Evolutionary conservation across 2,888 invertebrate genomes (phyloP), one percentile per base, ranked within the genome.

Genomic region (Macrophya annulata): DNA sequence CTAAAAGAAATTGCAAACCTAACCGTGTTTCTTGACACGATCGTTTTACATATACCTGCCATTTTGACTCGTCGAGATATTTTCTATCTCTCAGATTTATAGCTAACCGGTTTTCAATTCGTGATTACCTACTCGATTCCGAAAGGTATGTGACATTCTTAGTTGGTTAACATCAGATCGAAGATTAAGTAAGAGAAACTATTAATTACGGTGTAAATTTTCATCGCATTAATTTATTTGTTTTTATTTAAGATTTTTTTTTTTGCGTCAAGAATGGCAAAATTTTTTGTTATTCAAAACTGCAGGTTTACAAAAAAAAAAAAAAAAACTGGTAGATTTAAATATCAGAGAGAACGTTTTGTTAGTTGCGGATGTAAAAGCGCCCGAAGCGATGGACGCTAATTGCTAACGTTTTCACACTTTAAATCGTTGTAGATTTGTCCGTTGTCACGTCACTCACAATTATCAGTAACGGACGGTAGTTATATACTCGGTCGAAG

Each of bases 381-480:
- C 40, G 68, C 68, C 51, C 37, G 48, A 40, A 71, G 68, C 83
- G 83, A 83, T 68, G 68, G 83, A 17, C 48, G 83, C 48, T 83
- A 83, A 83, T 83, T 83, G 83, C 45, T 4, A 43, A 83, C 83
- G 40, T 71, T 71, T 83, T 68, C 45, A 68, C 65, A 48, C 31
- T 45, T 71, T 71, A 48, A 68, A 45, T 83, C 48, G 65, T 83
- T 83, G 83, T 68, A 83, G 83, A 83, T 71, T 83, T 51, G 83
- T 83, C 83, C 83, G 83, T 83, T 48, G 83, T 83, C 71, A 83
- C 83, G 68, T 83, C 83, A 83, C 31, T 83, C 71, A 83, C 68
- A 83, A 83, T 83, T 43, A 83, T 37, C 62, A 43, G 74, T 48
- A 55, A 77, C 55, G 37, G 31, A 37, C 77, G 31, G 48, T n/a